Conservation (phyloP, 2,888 invertebrate genomes). For the Drosophila putrida region DNA sequence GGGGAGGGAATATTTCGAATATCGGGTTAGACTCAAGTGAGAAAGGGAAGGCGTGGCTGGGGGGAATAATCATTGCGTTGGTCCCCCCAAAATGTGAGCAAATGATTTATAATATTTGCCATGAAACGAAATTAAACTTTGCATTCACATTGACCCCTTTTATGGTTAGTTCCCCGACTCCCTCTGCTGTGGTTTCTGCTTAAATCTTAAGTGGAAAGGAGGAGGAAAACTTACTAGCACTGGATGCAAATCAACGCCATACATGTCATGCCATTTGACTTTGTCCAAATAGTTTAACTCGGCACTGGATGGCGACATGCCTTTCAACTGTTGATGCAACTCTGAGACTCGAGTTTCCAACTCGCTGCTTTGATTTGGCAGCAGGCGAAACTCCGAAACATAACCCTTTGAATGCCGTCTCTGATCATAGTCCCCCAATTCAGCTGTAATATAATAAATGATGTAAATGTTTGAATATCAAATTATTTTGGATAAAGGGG, state of each 20-base stretch:
- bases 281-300: conserved; percentile 98
- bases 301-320: conserved; percentile 92
- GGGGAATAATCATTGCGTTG: conserved; percentile 62
- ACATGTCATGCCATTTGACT: conserved; percentile 99
- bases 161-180: conserved; percentile 31
- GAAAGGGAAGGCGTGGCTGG: conserved; percentile 42
- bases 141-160: conserved; percentile 72
- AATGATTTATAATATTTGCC: conserved; percentile 81
- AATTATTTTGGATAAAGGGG: background rate
- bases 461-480: conserved; percentile 3
- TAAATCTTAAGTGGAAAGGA: background rate
- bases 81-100: conserved; percentile 57
- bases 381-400: conserved; percentile 96
- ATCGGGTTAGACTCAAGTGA: conserved; percentile 45
- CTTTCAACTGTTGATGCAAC: conserved; percentile 93
- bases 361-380: conserved; percentile 96
- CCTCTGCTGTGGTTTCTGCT: conserved; percentile 18
- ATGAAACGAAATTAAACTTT: conserved; percentile 79
- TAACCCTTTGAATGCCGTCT: conserved; percentile 95
- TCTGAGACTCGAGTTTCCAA: conserved; percentile 95
- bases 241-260: conserved; percentile 98
- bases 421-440: conserved; percentile 97
- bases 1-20: conserved; percentile 11
- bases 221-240: conserved; percentile 91
- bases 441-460: conserved; percentile 88